phyloP scores from a whole-genome alignment of 2,113 vertebrate genomes.

The Talpa occidentalis region DNA sequence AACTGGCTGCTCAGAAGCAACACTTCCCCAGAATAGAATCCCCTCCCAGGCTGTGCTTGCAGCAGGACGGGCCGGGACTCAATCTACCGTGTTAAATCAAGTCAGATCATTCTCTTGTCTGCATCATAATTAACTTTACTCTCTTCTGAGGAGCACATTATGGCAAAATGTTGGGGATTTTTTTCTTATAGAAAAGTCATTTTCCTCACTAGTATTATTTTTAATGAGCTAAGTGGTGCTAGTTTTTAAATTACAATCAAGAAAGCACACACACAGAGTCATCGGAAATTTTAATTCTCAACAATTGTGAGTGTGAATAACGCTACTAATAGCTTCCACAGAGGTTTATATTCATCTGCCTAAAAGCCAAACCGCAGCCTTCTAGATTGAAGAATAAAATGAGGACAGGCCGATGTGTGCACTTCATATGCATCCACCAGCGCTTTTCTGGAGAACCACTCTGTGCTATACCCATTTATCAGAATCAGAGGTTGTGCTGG shows the following conservation, averaged over 20 bases:
- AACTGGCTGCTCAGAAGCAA: background rate
- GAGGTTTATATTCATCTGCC: conserved; percentile 63
- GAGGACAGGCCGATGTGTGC: no score
- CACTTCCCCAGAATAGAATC: background rate
- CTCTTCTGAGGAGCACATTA: conserved; percentile 70
- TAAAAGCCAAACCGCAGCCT: conserved; percentile 29
- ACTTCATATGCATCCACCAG: background rate
- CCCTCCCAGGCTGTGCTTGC: background rate
- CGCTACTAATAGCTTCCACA: conserved; percentile 43
- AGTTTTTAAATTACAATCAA: conserved; percentile 79
- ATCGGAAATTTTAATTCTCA: conserved; percentile 77
- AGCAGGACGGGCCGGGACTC: background rate
- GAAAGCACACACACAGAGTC: conserved; percentile 47
- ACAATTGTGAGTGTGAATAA: conserved; percentile 60
- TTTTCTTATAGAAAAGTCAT: conserved; percentile 61
- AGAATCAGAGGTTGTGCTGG: background rate
- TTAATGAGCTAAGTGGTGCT: conserved; percentile 78
- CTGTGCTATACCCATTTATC: background rate
- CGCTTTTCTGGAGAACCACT: background rate
- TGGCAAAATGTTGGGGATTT: conserved; percentile 55
- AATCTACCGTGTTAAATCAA: conserved; percentile 74
- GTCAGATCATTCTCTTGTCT: conserved; percentile 79
- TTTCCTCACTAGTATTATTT: conserved; percentile 78
- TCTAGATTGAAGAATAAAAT: background rate
- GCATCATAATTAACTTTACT: conserved; percentile 78